Evolutionary conservation across 2,888 invertebrate species (phyloP).

Genomic region (Drosophila hawaiiensis): DNA sequence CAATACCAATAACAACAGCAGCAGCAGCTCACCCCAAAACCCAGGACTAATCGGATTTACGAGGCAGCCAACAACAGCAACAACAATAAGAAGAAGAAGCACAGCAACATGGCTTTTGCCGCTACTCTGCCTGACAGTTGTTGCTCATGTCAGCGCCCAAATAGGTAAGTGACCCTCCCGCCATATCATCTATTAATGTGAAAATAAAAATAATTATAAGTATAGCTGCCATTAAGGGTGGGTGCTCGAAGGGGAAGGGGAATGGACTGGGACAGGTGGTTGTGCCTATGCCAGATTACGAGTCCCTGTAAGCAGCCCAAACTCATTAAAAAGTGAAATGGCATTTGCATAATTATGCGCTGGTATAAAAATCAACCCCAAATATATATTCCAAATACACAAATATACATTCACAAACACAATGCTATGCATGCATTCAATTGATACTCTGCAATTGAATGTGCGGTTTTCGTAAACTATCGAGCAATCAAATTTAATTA

Average conservation of each 20-base stretch:
- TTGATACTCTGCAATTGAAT: slow-evolving; percentile 35
- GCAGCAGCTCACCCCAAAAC: slow-evolving; percentile 31
- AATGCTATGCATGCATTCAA: neutral
- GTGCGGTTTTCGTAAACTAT: slow-evolving; percentile 27
- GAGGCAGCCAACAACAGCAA: slow-evolving; percentile 37
- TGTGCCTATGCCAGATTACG: slow-evolving; percentile 31
- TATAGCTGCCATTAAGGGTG: slow-evolving; percentile 5
- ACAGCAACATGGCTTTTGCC: slow-evolving; percentile 64
- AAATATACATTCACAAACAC: neutral
- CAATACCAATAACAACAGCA: slow-evolving; percentile 14
- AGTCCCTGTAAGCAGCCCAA: slow-evolving; percentile 19
- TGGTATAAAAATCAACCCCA: neutral
- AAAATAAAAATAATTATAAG: slow-evolving; percentile 28
- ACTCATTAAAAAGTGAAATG: slow-evolving; percentile 49
- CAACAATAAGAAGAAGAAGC: slow-evolving; percentile 49
- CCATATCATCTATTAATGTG: slow-evolving; percentile 11
- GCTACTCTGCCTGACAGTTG: slow-evolving; percentile 77
- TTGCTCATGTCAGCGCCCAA: slow-evolving; percentile 75
- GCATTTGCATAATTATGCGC: slow-evolving; percentile 48
- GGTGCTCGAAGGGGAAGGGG: neutral
- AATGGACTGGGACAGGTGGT: neutral
- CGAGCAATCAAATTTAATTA: slow-evolving; percentile 58
- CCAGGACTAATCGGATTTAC: slow-evolving; percentile 80
- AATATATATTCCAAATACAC: neutral
- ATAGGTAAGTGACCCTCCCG: slow-evolving; percentile 71